Base-by-base conservation (phyloP, 2,888 invertebrate genomes). In the Nemapogon koenigi region DNA sequence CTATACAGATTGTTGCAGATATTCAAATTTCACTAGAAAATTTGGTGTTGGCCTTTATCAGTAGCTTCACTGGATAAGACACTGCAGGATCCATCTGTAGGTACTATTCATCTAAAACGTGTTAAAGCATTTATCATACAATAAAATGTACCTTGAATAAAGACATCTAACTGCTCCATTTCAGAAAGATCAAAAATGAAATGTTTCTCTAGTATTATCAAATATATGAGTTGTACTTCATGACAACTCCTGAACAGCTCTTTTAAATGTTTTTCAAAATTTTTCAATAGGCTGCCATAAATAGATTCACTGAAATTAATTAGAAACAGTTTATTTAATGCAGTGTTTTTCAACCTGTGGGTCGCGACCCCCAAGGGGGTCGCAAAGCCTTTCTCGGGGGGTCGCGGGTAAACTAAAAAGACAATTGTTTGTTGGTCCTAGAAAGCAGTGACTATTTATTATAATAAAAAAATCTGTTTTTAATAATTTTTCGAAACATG, bases 161-260 rank as follows among this genome's bases (percentile, higher is more conserved):
- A 57, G 19, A 71, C 48, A 29, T 57, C 49, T 26, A 60, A 54
- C 41, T 79, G 63, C 6, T 68, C 59, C 18, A 43, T 46, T 38
- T 59, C 54, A 39, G 52, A 50, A 11, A 70, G 48, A 52, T 79
- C 62, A 52, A 78, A 76, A 18, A 60, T 45, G 16, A 68, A 68
- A 46, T 71, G 59, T 42, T 68, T 71, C 43, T 71, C 73, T 32
- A 81, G 42, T 4, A 66, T 55, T 52, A 61, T 57, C 22, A 80
- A 52, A 42, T 79, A 79, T 11, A 60, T 61, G 2, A 64, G 41
- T 40, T 80, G 79, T 16, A 81, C 46, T 43, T 78, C 69, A 48
- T 75, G 71, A 38, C 79, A 75, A 15, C 53, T 59, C 14, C 59
- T 57, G 41, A 81, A 81, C 32, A 81, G 50, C 26, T 64, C 62